These are phyloP conservation scores for Bubo blakistoni DNA, from an alignment of 2,113 vertebrate genomes.

Conservation along the genomic window DNA sequence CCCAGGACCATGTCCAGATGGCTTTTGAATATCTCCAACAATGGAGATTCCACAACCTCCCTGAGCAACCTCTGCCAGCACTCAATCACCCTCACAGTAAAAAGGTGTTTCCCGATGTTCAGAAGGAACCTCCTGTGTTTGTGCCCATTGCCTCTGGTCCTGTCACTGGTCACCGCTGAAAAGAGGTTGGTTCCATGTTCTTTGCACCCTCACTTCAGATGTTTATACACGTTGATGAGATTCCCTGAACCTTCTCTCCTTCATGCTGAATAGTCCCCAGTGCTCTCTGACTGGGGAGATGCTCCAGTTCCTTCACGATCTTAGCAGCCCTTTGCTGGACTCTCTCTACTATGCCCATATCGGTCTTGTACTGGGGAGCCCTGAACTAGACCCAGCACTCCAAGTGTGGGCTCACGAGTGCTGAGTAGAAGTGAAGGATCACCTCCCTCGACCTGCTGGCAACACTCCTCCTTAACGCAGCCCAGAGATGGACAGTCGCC, in stretches of 20 bases:
- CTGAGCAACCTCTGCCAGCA: background rate
- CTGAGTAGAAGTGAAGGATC: background rate
- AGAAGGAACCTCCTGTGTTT: background rate
- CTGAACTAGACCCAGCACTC: background rate
- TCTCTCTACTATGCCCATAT: background rate
- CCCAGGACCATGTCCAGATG: background rate
- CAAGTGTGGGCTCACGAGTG: background rate
- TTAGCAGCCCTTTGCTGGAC: background rate
- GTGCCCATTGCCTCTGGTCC: background rate
- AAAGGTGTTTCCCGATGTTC: background rate
- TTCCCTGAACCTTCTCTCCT: background rate
- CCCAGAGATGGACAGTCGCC: accelerated
- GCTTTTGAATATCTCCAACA: background rate
- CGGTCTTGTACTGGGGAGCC: background rate
- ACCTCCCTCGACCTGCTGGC: background rate
- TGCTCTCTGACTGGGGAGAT: accelerated
- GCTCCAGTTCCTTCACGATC: background rate
- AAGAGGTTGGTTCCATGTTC: accelerated
- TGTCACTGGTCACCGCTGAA: background rate
- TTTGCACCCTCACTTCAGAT: background rate
- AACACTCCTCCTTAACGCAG: background rate
- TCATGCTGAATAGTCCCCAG: background rate
- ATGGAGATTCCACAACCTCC: background rate
- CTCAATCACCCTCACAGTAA: background rate
- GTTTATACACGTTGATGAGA: background rate